A percentile compares a stretch with the other conserved stretches of the same genome.
Conservation (phyloP, 2,888 invertebrate species). For the Agrilus mali region DNA sequence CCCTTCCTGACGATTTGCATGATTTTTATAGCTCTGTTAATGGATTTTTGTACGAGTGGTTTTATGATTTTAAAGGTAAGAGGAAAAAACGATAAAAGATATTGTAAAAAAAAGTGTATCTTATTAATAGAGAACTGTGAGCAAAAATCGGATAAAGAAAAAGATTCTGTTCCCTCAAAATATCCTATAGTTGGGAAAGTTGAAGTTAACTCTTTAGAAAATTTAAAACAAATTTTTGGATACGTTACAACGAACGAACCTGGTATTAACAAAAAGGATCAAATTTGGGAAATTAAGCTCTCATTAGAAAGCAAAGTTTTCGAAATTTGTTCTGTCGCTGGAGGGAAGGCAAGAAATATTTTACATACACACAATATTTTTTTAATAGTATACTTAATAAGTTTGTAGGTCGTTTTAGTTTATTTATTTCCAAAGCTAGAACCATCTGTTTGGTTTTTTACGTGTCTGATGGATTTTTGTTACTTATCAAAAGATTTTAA, state of each 20-base stretch:
- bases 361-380: too few species aligned
- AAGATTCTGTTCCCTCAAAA: constrained; percentile 10
- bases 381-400: too few species aligned
- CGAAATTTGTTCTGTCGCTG: constrained; percentile 31
- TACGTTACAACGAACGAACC: constrained; percentile 20
- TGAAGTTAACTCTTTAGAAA: constrained; percentile 19
- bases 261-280: constrained; percentile 20
- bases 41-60: constrained; percentile 70
- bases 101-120: too few species aligned
- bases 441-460: constrained; percentile 35
- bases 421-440: constrained; percentile 32
- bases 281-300: constrained; percentile 25
- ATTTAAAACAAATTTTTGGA: constrained; percentile 19
- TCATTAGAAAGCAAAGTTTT: constrained; percentile 37
- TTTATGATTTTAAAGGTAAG: constrained; percentile 52
- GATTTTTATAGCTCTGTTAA: constrained; percentile 74
- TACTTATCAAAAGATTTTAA: constrained; percentile 73
- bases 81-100: neutral
- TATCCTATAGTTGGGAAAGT: constrained; percentile 19
- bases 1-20: constrained; percentile 65
- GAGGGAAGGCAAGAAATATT: constrained; percentile 16
- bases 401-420: constrained; percentile 25
- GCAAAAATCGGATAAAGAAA: neutral
- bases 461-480: constrained; percentile 52
- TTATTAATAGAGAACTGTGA: neutral